Conservation (phyloP, 2,113 vertebrate species). For the Mastomys coucha region DNA sequence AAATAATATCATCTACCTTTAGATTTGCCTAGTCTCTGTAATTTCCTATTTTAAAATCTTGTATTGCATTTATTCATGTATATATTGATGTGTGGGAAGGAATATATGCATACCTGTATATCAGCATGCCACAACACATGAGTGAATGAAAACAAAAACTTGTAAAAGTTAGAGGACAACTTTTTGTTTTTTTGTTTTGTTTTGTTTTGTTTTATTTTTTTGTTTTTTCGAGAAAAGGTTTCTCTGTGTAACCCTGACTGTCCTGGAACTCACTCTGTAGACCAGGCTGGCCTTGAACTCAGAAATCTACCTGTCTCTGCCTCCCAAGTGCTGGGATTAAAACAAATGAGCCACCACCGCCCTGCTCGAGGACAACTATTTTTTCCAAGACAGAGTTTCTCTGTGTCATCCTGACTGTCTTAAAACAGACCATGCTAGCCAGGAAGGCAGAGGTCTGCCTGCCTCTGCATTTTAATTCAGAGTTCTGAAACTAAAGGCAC, state of each 20-base stretch:
- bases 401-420: background rate
- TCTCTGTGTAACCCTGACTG: too few species aligned
- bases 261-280: too few species aligned
- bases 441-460: background rate
- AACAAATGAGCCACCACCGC: too few species aligned
- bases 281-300: too few species aligned
- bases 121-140: background rate
- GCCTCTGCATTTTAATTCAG: background rate
- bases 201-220: too few species aligned
- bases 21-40: slow-evolving; percentile 74
- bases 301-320: too few species aligned
- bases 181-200: too few species aligned
- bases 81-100: background rate
- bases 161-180: background rate
- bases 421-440: background rate
- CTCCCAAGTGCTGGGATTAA: too few species aligned
- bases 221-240: too few species aligned
- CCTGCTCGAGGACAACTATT: background rate
- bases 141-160: background rate
- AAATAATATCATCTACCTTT: slow-evolving; percentile 81
- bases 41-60: slow-evolving; percentile 39
- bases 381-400: background rate
- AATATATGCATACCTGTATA: too few species aligned
- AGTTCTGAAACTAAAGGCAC: background rate
- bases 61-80: background rate